Evolutionary conservation across 2,797 vertebrate genomes (phyloP), one percentile per base, ranked within the genome.

Genomic region (Anisognathus igniventris): DNA sequence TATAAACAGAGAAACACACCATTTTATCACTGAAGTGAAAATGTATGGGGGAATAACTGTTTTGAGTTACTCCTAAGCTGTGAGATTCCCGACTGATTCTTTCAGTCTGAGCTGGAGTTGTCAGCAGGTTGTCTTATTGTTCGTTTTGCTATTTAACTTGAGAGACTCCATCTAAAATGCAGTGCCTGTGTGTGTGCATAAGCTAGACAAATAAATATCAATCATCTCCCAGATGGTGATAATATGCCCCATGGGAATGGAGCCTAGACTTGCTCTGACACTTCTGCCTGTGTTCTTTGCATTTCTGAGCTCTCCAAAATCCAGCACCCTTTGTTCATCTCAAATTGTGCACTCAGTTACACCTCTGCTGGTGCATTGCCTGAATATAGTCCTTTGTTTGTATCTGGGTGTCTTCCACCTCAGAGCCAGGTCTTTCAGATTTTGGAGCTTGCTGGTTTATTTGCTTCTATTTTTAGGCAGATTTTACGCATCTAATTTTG

Each of bases 61-160:
- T 93, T 86, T 73, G 66, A 96, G 92, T 93, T 88, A 92, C 79
- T 86, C 66, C 51, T 91, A 88, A 88, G 79, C 82, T 76, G 66
- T 33, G 85, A 95, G 85, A 84, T 92, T 81, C 79, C 79, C 78
- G 62, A n/a, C 82, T 94, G 82, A 53, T 66, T 93, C 85, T 92
- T 91, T 81, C 66, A 75, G 85, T 86, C 82, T 86, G 91, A 88
- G 82, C 72, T 93, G 89, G 44, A 92, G 40, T 90, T 96, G 93
- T 96, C 95, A 96, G 91, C 95, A 96, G 91, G 85, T 96, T 93
- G 86, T 94, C 93, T 89, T 75, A 88, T 86, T 94, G 93, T 90
- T 95, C 79, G 30, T 93, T 94, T 93, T 88, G 50, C 91, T 73
- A 24, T 86, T 81, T 93, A 40, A 86, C 76, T 93, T 90, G 85